Evolutionary conservation across 2,113 vertebrate genomes (phyloP).

Genomic region (Ceuthmochares aereus): DNA sequence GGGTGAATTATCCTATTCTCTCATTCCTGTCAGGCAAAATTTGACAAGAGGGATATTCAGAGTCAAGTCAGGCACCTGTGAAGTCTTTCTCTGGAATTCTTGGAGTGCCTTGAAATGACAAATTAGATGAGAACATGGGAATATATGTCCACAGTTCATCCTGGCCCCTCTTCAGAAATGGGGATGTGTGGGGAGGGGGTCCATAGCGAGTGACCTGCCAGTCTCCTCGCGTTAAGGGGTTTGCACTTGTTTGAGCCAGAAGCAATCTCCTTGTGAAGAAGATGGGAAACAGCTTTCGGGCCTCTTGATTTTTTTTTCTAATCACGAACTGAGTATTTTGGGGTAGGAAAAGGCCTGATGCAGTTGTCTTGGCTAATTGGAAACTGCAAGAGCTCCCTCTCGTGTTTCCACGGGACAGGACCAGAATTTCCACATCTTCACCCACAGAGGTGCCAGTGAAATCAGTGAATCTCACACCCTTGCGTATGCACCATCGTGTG

Average conservation of each 20-base stretch:
- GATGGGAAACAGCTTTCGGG: not conserved
- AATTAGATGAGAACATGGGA: not conserved
- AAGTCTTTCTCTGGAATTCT: not conserved
- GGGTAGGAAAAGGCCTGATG: not conserved
- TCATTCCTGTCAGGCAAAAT: not conserved
- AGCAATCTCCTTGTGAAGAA: not conserved
- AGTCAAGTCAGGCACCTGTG: not conserved
- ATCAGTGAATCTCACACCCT: rapidly evolving
- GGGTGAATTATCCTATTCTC: not conserved
- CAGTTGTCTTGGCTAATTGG: rapidly evolving
- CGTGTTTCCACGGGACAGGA: not conserved
- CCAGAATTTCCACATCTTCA: not conserved
- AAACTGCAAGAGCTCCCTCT: constrained; percentile 33
- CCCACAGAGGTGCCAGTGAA: rapidly evolving
- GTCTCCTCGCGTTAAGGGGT: not conserved
- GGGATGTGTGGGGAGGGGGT: not conserved
- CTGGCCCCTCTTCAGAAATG: not conserved
- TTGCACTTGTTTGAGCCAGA: not conserved
- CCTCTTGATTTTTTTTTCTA: not conserved
- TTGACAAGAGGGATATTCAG: not conserved
- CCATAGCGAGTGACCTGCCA: not conserved
- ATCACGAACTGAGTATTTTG: not conserved
- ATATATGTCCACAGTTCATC: not conserved
- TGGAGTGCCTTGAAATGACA: not conserved
- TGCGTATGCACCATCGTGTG: rapidly evolving